A percentile compares a stretch with the other conserved stretches of the same genome.
Conservation (phyloP, 2,888 invertebrate species). For the Cloeon dipterum region DNA sequence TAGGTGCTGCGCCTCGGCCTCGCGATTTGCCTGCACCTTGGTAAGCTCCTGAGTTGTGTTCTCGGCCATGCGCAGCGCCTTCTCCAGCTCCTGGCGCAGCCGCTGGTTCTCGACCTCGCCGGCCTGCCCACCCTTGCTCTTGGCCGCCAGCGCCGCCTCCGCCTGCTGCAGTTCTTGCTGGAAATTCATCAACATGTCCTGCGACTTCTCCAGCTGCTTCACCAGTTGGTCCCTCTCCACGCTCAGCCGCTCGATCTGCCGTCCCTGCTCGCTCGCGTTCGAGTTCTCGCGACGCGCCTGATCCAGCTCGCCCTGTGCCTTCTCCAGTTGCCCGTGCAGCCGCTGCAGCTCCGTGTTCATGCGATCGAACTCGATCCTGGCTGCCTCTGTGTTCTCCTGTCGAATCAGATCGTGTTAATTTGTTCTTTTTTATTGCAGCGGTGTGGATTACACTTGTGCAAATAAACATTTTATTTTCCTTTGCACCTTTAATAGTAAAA, state of each 20-base stretch:
- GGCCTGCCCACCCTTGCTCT: conserved; percentile 7
- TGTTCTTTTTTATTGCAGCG: no score
- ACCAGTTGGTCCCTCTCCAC: conserved; percentile 72
- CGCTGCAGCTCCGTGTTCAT: conserved; percentile 61
- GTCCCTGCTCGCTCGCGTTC: conserved; percentile 5
- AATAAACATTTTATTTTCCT: no score
- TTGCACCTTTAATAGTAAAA: no score
- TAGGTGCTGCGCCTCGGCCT: conserved; percentile 56
- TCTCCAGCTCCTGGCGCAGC: conserved; percentile 57
- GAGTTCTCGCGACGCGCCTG: conserved; percentile 5
- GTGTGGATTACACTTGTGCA: no score
- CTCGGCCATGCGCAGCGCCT: conserved; percentile 54
- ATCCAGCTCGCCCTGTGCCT: conserved; percentile 23
- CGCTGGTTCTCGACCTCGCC: conserved; percentile 54
- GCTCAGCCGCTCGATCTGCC: conserved; percentile 37
- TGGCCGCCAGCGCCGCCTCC: conserved; percentile 2
- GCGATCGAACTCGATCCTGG: conserved; percentile 64
- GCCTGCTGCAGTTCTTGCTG: conserved; percentile 57
- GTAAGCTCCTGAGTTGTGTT: conserved; percentile 56
- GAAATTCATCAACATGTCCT: conserved; percentile 82
- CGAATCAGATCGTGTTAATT: no score
- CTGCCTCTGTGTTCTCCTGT: conserved; percentile 59
- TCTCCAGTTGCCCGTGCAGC: conserved; percentile 57
- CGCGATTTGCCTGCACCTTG: conserved; percentile 2
- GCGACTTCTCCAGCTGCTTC: conserved; percentile 73